Evolutionary conservation across 2,888 invertebrate species (phyloP).

Genomic region (Tromatobia lineatoria): DNA sequence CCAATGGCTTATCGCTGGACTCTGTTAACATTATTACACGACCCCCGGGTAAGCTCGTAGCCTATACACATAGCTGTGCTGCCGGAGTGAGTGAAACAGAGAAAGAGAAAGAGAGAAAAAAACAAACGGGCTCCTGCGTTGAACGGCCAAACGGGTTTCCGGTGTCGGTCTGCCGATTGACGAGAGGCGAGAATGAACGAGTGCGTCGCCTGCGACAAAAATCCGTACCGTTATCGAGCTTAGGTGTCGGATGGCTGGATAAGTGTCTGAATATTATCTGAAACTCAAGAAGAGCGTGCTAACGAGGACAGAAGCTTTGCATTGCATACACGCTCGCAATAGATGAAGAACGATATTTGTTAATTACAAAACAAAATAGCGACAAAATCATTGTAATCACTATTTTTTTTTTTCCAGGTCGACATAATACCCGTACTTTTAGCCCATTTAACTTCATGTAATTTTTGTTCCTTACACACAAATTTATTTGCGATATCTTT

Average conservation of each 20-base stretch:
- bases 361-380: background rate
- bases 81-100: slow-evolving; percentile 38
- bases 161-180: slow-evolving; percentile 67
- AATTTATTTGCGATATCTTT: no score
- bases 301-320: slow-evolving; percentile 61
- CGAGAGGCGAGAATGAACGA: slow-evolving; percentile 55
- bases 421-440: no score
- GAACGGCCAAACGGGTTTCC: slow-evolving; percentile 64
- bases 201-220: slow-evolving; percentile 32
- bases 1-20: slow-evolving; percentile 60
- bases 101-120: slow-evolving; percentile 29
- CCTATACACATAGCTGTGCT: slow-evolving; percentile 25
- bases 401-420: background rate
- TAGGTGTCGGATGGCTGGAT: slow-evolving; percentile 67
- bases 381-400: background rate
- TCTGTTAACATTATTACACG: slow-evolving; percentile 64
- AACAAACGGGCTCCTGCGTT: slow-evolving; percentile 35
- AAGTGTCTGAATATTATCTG: slow-evolving; percentile 68
- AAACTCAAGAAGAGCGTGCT: slow-evolving; percentile 54
- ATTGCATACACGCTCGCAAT: background rate
- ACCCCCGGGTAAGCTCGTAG: slow-evolving; percentile 52
- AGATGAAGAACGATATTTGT: background rate
- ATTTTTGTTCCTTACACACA: no score
- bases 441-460: no score
- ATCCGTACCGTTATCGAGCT: slow-evolving; percentile 57